Evolutionary conservation across 2,113 vertebrate species (phyloP), one percentile per base, ranked within the genome.

Genomic region (Catagonus wagneri): DNA sequence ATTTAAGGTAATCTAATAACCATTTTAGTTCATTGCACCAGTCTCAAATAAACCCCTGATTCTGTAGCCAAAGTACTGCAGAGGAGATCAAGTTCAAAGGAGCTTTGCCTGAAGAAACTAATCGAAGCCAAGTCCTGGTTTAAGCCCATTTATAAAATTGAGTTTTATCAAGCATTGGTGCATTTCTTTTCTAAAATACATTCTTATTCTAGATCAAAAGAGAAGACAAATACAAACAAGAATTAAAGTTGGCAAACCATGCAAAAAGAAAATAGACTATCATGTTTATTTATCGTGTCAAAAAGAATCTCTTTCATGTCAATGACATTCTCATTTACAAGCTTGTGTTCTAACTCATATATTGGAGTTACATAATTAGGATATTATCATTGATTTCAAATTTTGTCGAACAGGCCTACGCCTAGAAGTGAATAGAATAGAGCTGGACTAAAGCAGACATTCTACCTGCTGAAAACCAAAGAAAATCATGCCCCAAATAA

Each of bases 191-290:
- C 94, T 96, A 97, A 97, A 83, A 85, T 36, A 93, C 76, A 60
- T 89, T 91, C 44, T 91, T 84, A 97, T 97, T 97, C 75, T 16
- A 88, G 93, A 95, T 96, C 96, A 96, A 96, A 97, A 96, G 85
- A 94, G 76, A 94, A 98, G 89, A 44, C 19, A 72, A 85, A 15
- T 79, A 56, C 3, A 76, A 95, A 95, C 80, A 91, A 97, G 94
- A 98, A 97, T 83, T 94, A 95, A 96, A 98, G 95, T 84, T 97
- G 93, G 98, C 96, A 98, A 97, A 97, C 66, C 90, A 92, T 74
- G 94, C 61, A n/a, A 34, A 39, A 29, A 44, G 92, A 97, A 94
- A 74, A 91, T 98, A 56, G 92, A 87, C 84, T 96, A 89, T 97
- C 92, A 79, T 96, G 96, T 97, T 97, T 97, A 95, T 95, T 96